Base-by-base conservation (phyloP, 2,113 vertebrate species). In the Gasterosteus nipponicus region DNA sequence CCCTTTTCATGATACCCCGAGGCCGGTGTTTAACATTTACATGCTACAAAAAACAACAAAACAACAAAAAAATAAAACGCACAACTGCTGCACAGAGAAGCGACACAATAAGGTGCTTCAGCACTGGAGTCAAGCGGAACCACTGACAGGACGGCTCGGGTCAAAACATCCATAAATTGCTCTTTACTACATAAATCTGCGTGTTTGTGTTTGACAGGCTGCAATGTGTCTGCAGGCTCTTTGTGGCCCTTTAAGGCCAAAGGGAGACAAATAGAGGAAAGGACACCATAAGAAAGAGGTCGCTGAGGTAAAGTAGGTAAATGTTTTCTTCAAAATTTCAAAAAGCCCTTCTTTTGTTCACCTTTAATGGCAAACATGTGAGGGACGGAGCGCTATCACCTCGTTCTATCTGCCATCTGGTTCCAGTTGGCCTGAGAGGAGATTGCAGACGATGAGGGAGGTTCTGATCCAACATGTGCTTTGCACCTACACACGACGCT, bases 391-490 rank as follows among this genome's bases (percentile, higher is more conserved):
- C 61, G 38, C 73, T 64, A 78, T 87, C 85, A 73, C 3, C 59
- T 47, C 57, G 6, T 69, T 69, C 44, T 5, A 71, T 73, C 75
- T 66, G 54, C 61, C 87, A 89, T 87, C 90, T 89, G 87, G 63
- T 83, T 89, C 69, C 44, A 75, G 64, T 89, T 81, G 44, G 57
- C 63, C 46, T 38, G 26, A 46, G 39, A 79, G 7, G 69, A 80
- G 59, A 82, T 76, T 62, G 74, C 59, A 79, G 70, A 63, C n/a
- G 38, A 68, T 46, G 69, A 66, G 59, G 77, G 65, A 71, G 12
- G 59, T 63, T 84, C 64, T 73, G 75, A 56, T 75, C 76, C 82
- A 80, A 85, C 88, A 89, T 87, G 83, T 87, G 91, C 73, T 82
- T 80, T 80, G 64, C 73, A 81, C 82, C 80, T 61, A 57, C 67